Base-by-base conservation (phyloP, 2,113 vertebrate species). In the Chauna torquata region DNA sequence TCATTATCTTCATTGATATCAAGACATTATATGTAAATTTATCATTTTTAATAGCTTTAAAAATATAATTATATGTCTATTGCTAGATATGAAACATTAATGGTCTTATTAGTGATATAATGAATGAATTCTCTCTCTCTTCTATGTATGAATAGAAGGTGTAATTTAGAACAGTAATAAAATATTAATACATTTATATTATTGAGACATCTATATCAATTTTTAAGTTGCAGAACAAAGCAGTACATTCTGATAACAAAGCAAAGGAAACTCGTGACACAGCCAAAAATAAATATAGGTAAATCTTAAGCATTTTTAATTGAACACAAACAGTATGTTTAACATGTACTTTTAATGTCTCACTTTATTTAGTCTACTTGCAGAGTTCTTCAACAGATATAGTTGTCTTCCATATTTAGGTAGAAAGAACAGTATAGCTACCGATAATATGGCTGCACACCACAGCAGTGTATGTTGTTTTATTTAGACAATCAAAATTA, bases 121-220 rank as follows among this genome's bases (percentile, higher is more conserved):
- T 86, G 36, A 64, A 9, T 83, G 25, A 88, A 84, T 89, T 65
- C 57, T 82, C 34, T 17, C 28, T 78, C 47, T 77, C 3, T 34
- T 70, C 59, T 64, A 8, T 34, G 12, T 84, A 76, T 38, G 59
- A 88, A 90, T 71, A 81, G 77, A 92, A 84, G 27, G 10, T 84
- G 9, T 81, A 54, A 92, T 86, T 89, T 66, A 83, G 16, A 14
- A 20, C 22, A 54, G 28, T 50, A 68, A 86, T 84, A 64, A 93
- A 96, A 84, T 93, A 81, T 93, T 94, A 30, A 88, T 72, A 13
- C 40, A 77, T 93, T 92, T 84, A 55, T 94, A 86, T 57, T 86
- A 78, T 78, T 92, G 52, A 88, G 64, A 78, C 18, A 12, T 71
- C 27, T 62, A 24, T 86, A 90, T 54, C 2, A 66, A 52, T 88